Evolutionary conservation across 2,113 vertebrate genomes (phyloP), one percentile per base, ranked within the genome.

Genomic region (Holacanthus passer): DNA sequence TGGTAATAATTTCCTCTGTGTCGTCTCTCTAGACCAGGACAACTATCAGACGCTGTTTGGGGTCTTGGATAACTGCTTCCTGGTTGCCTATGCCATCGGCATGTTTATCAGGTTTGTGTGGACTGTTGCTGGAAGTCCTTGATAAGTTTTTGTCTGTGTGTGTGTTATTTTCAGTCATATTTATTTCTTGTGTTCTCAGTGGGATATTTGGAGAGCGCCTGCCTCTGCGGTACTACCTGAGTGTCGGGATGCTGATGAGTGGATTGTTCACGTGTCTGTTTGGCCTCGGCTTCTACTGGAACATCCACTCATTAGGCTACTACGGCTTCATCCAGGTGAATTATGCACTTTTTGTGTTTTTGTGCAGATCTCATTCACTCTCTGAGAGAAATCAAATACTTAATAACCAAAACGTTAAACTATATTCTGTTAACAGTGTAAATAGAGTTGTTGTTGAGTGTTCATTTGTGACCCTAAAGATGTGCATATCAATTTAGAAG

Each of bases 141-240:
- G 0, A 48, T 35, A 2, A 48, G 12, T 55, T 14, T 35, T 12
- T 14, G 19, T 9, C 1, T 27, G 7, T 27, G 5, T 56, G 9
- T 9, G 7, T 41, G 37, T 1, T 11, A 12, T 24, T 13, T 7
- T 10, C 39, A 78, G 13, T 22, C 8, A 1, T 41, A 5, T 41
- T 27, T 0, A 1, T 22, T 29, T 39, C 10, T 58, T 50, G 20
- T 81, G 27, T 83, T 76, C 1, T 4, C 93, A 99, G 98, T 0
- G 98, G 98, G 20, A 97, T 99, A 19, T 99, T 99, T 0, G 97
- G 98, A 16, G 98, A 99, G 93, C 97, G 98, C 0, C 95, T 99
- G n/a, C 96, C 98, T 0, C 94, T 99, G 53, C 96, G 98, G 2
- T 99, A 98, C 55, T 99, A 99, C 93, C 96, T 99, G 13, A 96